Evolutionary conservation across 2,888 invertebrate species (phyloP), one percentile per base, ranked within the genome.

Genomic region (Athrips mouffetella): DNA sequence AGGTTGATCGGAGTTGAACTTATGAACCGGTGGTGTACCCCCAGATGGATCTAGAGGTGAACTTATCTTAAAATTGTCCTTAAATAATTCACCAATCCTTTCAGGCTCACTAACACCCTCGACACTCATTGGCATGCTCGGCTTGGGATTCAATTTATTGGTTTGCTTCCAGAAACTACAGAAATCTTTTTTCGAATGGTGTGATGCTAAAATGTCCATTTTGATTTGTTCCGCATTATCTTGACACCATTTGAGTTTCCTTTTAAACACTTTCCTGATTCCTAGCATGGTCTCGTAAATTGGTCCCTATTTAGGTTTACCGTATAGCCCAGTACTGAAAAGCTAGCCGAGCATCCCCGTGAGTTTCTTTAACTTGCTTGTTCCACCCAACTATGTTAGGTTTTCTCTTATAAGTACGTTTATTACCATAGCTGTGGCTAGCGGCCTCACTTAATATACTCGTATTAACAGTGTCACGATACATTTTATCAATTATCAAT

Each of bases 311-410:
- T 27, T n/a, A 15, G 41, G 41, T 15, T 15, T 41, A 41, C 15
- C 15, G 15, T 41, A 41, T 13, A 41, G 23, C 41, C 41, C 41
- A 41, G 27, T 41, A 25, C 13, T 41, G 25, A 25, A 41, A 41
- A 25, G 27, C 25, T 7, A 41, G 11, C 5, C 41, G 41, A 41
- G 41, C 41, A 7, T 41, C 41, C 11, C 27, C 27, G 27, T 41
- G 41, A 11, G 41, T 27, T 5, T n/a, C 23, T 15, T 41, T 41
- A 13, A 41, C 41, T 27, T 41, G 41, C 15, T 41, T 41, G 27
- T 41, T 41, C 41, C 41, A 41, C 15, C 41, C 41, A 35, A 25
- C 25, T 6, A 25, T 25, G 8, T 25, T 4, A 6, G 4, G 4
- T 25, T 25, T 25, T 6, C 8, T 25, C 4, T 25, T 25, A 6